Conservation (phyloP, 2,888 invertebrate genomes). For the Hemaris fuciformis region DNA sequence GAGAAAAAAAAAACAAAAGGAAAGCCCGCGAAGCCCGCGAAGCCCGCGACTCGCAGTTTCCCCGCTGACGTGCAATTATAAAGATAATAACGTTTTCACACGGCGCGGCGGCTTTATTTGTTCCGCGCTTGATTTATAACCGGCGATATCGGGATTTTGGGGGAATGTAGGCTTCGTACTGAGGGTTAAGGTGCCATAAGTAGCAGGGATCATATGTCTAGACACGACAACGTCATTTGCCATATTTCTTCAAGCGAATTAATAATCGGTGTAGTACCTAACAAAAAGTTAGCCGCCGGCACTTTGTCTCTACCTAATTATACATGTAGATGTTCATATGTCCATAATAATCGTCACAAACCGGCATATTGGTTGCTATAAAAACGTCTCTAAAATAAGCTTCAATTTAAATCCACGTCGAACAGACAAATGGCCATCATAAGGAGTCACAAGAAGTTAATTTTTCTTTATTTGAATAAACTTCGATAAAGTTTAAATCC, state of each 20-base stretch:
- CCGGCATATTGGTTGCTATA: background rate
- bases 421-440: conserved; percentile 7
- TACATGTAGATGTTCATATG: background rate
- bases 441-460: conserved; percentile 5
- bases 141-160: conserved; percentile 34
- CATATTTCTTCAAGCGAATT: too few relatives aligned
- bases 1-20: conserved; percentile 48
- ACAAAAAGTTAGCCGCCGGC: background rate
- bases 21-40: conserved; percentile 51
- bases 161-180: background rate
- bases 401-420: conserved; percentile 4
- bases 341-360: background rate
- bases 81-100: conserved; percentile 81
- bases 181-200: too few relatives aligned
- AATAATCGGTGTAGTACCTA: too few relatives aligned
- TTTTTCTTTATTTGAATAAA: conserved; percentile 9
- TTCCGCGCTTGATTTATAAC: conserved; percentile 75
- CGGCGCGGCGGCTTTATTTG: conserved; percentile 72
- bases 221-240: too few relatives aligned
- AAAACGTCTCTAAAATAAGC: background rate
- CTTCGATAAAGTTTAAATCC: conserved; percentile 4
- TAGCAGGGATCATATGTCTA: too few relatives aligned
- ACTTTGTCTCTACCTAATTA: background rate
- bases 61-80: conserved; percentile 81
- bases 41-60: conserved; percentile 52